A percentile compares a stretch with the other conserved stretches of the same genome.
phyloP scores from a whole-genome alignment of 2,797 vertebrate species.

The Rallus crepitans region DNA sequence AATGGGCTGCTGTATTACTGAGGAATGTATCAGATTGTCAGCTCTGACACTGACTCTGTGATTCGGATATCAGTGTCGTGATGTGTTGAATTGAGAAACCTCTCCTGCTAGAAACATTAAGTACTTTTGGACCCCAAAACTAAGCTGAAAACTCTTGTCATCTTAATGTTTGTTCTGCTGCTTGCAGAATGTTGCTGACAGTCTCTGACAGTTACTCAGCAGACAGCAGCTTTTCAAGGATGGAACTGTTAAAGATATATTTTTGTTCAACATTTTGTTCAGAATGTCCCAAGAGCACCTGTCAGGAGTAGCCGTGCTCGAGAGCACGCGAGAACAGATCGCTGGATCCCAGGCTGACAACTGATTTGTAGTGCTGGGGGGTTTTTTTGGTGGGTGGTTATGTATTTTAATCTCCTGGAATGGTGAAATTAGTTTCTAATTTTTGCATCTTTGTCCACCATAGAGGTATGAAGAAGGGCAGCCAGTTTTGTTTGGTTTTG shows the following conservation, averaged over 20 bases:
- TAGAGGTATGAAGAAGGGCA: neutral
- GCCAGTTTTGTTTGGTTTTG: neutral
- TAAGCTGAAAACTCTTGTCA: neutral
- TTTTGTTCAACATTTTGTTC: conserved; percentile 47
- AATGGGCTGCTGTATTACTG: neutral
- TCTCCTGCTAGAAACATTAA: neutral
- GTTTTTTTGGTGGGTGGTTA: neutral
- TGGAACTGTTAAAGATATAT: conserved; percentile 48
- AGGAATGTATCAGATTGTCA: neutral
- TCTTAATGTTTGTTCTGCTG: conserved; percentile 56
- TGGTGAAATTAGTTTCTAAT: neutral
- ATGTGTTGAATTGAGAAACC: conserved; percentile 1
- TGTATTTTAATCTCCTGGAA: neutral
- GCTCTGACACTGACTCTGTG: neutral
- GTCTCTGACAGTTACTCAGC: conserved; percentile 51
- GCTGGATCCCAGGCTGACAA: neutral
- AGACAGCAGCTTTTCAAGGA: conserved; percentile 51
- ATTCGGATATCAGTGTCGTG: neutral
- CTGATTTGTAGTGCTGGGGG: neutral
- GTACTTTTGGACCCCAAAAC: neutral
- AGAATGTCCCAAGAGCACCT: conserved; percentile 56
- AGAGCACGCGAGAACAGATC: neutral
- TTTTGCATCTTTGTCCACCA: neutral
- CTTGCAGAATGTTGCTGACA: conserved; percentile 46
- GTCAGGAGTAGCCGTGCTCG: neutral